A percentile compares a stretch with the other conserved stretches of the same genome.
These are phyloP conservation scores for Pterocles orientalis DNA, from an alignment of 2,113 vertebrate genomes.

Conservation along the genomic window DNA sequence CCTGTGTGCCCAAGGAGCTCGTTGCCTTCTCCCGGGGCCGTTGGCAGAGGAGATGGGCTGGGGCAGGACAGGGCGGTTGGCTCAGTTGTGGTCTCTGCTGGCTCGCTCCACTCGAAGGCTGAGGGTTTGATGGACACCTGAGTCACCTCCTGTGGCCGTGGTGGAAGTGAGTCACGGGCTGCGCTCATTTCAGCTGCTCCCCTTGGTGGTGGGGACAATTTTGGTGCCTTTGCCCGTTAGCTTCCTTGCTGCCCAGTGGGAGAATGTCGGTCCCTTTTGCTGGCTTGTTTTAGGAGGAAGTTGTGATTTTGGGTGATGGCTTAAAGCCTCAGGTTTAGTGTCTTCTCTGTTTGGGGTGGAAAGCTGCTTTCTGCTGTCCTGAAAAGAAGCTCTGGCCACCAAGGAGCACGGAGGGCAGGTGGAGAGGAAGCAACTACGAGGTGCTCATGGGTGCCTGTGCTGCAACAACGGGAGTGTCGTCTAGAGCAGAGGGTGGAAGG, in stretches of 20 bases:
- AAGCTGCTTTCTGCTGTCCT: background rate
- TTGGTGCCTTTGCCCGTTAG: background rate
- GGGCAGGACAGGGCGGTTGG: rapidly evolving
- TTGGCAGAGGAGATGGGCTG: background rate
- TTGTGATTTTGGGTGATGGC: background rate
- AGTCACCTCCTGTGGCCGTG: background rate
- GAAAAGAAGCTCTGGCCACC: background rate
- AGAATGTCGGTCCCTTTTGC: background rate
- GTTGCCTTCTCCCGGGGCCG: background rate
- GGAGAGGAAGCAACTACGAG: background rate
- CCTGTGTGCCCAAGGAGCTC: rapidly evolving
- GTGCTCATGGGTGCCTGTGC: background rate
- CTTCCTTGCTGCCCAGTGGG: background rate
- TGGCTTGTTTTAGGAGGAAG: rapidly evolving
- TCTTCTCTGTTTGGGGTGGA: background rate
- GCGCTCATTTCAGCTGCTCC: background rate
- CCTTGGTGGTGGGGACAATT: background rate
- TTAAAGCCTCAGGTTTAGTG: background rate
- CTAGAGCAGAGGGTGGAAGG: background rate
- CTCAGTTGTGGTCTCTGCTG: background rate
- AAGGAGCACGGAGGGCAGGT: background rate
- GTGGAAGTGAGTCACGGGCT: background rate
- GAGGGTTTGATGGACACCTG: background rate
- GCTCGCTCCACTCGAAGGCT: background rate
- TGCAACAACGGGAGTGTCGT: rapidly evolving